Percentiles rank a stretch among this genome's conserved stretches.
Conservation (phyloP, 2,888 invertebrate genomes). For the Diarsia mendica region DNA sequence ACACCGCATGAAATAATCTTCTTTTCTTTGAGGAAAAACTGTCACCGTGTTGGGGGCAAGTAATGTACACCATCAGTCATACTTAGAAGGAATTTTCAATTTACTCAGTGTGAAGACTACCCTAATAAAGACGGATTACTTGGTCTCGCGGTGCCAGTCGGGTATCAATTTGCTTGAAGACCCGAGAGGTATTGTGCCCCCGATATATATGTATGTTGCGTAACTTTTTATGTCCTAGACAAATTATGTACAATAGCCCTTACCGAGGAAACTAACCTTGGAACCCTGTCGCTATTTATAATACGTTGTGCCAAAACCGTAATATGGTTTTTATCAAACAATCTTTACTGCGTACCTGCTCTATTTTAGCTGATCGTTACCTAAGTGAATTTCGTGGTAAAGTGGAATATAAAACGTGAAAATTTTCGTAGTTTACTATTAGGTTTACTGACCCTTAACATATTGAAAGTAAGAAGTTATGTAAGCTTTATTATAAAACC, state of each 20-base stretch:
- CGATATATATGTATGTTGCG: constrained; percentile 50
- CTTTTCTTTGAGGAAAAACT: constrained; percentile 85
- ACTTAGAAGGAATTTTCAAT: constrained; percentile 89
- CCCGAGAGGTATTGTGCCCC: constrained; percentile 63
- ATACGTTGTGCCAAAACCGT: constrained; percentile 59
- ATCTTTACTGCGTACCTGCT: constrained; percentile 65
- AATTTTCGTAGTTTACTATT: constrained; percentile 50
- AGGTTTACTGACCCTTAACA: constrained; percentile 49
- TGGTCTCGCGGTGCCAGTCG: constrained; percentile 73
- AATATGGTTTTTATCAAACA: constrained; percentile 65
- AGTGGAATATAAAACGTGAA: constrained; percentile 52
- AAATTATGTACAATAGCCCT: constrained; percentile 62
- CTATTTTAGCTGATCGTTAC: constrained; percentile 61
- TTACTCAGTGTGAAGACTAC: constrained; percentile 82
- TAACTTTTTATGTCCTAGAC: constrained; percentile 57
- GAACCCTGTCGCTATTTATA: constrained; percentile 61
- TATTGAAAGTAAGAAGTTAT: constrained; percentile 34
- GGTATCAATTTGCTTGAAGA: constrained; percentile 76
- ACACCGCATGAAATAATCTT: constrained; percentile 85
- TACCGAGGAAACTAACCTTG: constrained; percentile 57
- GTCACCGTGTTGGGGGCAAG: constrained; percentile 84
- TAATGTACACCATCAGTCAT: constrained; percentile 89
- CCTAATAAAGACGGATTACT: constrained; percentile 88
- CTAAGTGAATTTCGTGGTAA: constrained; percentile 62
- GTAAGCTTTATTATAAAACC: constrained; percentile 36